Evolutionary conservation across 2,113 vertebrate genomes (phyloP).

Genomic region (Pomatostomus ruficeps): DNA sequence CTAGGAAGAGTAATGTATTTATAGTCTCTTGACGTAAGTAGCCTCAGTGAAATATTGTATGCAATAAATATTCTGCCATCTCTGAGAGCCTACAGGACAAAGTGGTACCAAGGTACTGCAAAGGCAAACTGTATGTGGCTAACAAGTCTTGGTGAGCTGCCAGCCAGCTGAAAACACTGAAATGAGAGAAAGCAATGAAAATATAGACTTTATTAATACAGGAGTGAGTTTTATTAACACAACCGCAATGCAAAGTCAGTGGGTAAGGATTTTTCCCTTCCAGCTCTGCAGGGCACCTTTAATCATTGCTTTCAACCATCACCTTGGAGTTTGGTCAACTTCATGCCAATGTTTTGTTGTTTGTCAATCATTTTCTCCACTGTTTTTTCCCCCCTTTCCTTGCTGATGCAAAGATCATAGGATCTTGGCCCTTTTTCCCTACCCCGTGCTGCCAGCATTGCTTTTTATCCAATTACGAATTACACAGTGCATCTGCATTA

Average conservation of each 20-base stretch:
- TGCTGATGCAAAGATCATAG: background rate
- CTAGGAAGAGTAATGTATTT: background rate
- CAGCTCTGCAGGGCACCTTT: background rate
- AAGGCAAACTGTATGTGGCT: background rate
- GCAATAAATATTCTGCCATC: slow-evolving; percentile 23
- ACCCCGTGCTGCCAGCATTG: background rate
- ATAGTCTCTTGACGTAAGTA: slow-evolving; percentile 33
- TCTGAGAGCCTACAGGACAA: background rate
- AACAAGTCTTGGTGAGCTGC: slow-evolving; percentile 45
- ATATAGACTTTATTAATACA: background rate
- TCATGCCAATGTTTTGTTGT: background rate
- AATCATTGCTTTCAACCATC: background rate
- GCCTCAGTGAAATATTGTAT: slow-evolving; percentile 27
- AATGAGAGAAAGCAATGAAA: slow-evolving; percentile 54
- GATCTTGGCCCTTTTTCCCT: background rate
- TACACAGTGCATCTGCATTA: background rate
- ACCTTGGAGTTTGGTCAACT: background rate
- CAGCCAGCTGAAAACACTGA: slow-evolving; percentile 54
- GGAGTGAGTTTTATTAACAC: slow-evolving; percentile 53
- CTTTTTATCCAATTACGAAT: slow-evolving; percentile 12
- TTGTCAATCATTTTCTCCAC: background rate
- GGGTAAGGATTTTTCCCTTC: background rate
- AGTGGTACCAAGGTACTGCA: background rate
- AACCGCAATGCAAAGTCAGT: background rate
- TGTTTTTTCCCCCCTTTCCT: background rate